A percentile compares a stretch with the other conserved stretches of the same genome.
Evolutionary conservation across 2,888 invertebrate genomes (phyloP).

Genomic region (Timema cristinae): DNA sequence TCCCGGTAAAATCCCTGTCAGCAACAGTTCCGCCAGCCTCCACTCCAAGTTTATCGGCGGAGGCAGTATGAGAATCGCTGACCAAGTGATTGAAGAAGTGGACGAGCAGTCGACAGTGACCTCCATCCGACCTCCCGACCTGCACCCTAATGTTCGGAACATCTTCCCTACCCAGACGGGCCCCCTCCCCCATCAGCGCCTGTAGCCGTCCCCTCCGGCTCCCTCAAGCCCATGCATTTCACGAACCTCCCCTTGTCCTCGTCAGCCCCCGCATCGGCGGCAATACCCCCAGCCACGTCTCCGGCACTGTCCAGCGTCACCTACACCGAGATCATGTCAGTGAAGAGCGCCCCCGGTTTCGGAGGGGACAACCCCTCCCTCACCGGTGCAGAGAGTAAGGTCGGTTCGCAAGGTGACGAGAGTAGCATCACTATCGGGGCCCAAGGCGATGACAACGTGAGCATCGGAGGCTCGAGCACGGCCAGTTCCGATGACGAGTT

Average conservation of each 20-base stretch:
- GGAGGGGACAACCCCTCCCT: slow-evolving; percentile 11
- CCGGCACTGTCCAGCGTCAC: slow-evolving; percentile 33
- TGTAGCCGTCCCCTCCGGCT: slow-evolving; percentile 55
- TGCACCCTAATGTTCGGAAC: slow-evolving; percentile 33
- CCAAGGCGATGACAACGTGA: slow-evolving; percentile 40
- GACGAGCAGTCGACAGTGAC: slow-evolving; percentile 81
- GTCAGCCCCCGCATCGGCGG: slow-evolving; percentile 31
- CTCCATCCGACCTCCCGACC: slow-evolving; percentile 53
- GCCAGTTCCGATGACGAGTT: slow-evolving; percentile 58
- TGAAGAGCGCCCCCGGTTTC: slow-evolving; percentile 26
- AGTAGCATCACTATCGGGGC: slow-evolving; percentile 18
- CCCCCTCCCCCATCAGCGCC: slow-evolving; percentile 59
- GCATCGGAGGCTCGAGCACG: slow-evolving; percentile 44
- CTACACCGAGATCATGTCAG: slow-evolving; percentile 34
- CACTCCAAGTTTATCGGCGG: slow-evolving; percentile 30
- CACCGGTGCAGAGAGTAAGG: slow-evolving; percentile 7
- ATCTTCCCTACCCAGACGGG: slow-evolving; percentile 41
- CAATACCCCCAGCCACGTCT: slow-evolving; percentile 30
- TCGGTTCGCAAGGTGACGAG: slow-evolving; percentile 18
- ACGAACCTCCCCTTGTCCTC: slow-evolving; percentile 26
- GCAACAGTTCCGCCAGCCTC: slow-evolving; percentile 32
- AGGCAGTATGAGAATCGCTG: slow-evolving; percentile 62
- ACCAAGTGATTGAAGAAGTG: slow-evolving; percentile 64
- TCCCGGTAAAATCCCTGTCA: slow-evolving; percentile 13
- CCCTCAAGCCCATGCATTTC: slow-evolving; percentile 22